Evolutionary conservation across 2,888 invertebrate genomes (phyloP).

Genomic region (Celastrina argiolus): DNA sequence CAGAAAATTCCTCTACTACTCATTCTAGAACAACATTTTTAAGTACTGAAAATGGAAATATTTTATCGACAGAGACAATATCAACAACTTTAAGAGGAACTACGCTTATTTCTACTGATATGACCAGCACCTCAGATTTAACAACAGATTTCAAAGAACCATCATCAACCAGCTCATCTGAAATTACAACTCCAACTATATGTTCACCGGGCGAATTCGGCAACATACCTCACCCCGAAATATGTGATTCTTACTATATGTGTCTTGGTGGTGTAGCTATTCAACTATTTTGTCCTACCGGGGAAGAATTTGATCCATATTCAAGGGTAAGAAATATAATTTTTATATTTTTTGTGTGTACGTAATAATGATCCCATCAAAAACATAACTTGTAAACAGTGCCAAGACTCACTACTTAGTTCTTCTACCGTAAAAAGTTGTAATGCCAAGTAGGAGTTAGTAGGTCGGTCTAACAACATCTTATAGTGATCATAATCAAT

Average conservation of each 20-base stretch:
- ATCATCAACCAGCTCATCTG: constrained; percentile 15
- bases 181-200: constrained; percentile 25
- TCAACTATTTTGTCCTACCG: constrained; percentile 23
- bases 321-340: not conserved
- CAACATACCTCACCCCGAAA: constrained; percentile 27
- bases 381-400: not conserved
- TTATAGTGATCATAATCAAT: no score
- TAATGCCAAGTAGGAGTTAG: no score
- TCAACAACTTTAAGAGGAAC: constrained; percentile 11
- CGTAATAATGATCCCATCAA: not conserved
- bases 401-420: no score
- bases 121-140: not conserved
- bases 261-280: constrained; percentile 26
- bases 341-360: no score
- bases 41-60: not conserved
- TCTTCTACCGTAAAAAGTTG: no score
- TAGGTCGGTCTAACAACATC: no score
- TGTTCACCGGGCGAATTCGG: constrained; percentile 25
- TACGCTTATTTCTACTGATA: not conserved
- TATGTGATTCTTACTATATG: constrained; percentile 27
- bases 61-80: not conserved
- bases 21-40: not conserved
- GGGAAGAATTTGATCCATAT: constrained; percentile 24
- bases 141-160: not conserved
- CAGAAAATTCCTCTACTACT: no score